phyloP scores from a whole-genome alignment of 2,113 vertebrate genomes.

The Plecotus auritus region DNA sequence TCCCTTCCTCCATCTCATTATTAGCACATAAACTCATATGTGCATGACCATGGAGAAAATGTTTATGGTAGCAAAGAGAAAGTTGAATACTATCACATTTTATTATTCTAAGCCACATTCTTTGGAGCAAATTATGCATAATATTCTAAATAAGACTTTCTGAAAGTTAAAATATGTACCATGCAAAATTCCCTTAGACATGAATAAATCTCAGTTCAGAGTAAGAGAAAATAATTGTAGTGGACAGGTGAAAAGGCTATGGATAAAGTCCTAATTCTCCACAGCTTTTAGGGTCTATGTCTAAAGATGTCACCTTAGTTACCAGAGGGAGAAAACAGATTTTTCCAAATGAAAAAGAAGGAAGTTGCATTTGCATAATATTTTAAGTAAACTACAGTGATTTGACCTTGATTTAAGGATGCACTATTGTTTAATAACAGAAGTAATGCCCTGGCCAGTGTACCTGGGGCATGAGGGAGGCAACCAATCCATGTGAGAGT shows the following conservation, averaged over 20 bases:
- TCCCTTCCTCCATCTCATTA: neutral
- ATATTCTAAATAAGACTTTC: neutral
- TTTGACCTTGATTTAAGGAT: neutral
- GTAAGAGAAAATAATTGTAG: neutral
- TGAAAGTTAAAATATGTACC: conserved; percentile 6
- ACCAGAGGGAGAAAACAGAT: neutral
- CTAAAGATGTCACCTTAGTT: neutral
- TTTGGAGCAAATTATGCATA: neutral
- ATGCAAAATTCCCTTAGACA: neutral
- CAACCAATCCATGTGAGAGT: no score
- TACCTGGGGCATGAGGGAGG: no score
- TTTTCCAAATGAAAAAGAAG: conserved; percentile 1
- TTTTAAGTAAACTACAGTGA: conserved; percentile 12
- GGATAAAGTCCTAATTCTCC: neutral
- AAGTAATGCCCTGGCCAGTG: no score
- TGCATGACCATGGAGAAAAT: conserved; percentile 2
- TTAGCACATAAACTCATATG: neutral
- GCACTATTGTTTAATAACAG: neutral
- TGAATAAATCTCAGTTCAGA: neutral
- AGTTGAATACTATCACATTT: neutral
- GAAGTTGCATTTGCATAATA: neutral
- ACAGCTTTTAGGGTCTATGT: neutral
- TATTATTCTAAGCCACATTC: neutral
- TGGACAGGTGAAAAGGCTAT: neutral
- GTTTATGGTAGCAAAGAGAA: neutral